A percentile compares a stretch with the other conserved stretches of the same genome.
Conservation (phyloP, 2,888 invertebrate genomes). For the Arge pagana region DNA sequence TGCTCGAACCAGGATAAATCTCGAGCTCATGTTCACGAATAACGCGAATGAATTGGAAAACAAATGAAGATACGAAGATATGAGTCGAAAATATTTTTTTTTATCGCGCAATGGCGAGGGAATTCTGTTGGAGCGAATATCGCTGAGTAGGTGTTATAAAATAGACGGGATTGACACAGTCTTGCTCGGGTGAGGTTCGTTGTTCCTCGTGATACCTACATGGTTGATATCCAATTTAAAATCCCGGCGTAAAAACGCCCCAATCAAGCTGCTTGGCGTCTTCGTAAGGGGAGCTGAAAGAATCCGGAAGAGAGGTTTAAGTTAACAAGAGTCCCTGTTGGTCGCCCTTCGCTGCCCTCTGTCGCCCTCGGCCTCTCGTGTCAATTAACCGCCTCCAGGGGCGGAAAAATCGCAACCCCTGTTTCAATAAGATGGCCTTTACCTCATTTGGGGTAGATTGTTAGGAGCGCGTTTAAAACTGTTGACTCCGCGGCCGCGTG, state of each 20-base stretch:
- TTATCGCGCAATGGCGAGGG: too few relatives aligned
- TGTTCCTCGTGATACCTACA: too few relatives aligned
- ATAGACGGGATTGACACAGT: too few relatives aligned
- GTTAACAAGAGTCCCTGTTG: conserved; percentile 52
- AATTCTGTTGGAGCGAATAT: too few relatives aligned
- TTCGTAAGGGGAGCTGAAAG: conserved; percentile 54
- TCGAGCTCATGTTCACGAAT: too few relatives aligned
- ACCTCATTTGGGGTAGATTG: conserved; percentile 58
- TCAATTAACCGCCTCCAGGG: conserved; percentile 56
- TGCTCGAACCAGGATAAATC: too few relatives aligned
- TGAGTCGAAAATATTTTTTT: too few relatives aligned
- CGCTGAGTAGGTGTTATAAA: too few relatives aligned
- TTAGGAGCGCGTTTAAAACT: conserved; percentile 53
- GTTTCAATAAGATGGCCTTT: conserved; percentile 59
- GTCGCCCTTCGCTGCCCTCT: conserved; percentile 31
- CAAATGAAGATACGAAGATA: too few relatives aligned
- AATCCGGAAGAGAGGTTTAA: conserved; percentile 54
- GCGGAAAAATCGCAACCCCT: conserved; percentile 58
- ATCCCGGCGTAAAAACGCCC: conserved; percentile 43
- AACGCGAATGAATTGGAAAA: too few relatives aligned
- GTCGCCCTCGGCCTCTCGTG: conserved; percentile 44
- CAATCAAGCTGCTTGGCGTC: conserved; percentile 41
- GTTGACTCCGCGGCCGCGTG: conserved; percentile 42
- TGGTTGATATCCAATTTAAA: conserved; percentile 15
- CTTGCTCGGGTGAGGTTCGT: too few relatives aligned